Evolutionary conservation across 2,797 vertebrate species (phyloP).

Genomic region (Tinamus major): DNA sequence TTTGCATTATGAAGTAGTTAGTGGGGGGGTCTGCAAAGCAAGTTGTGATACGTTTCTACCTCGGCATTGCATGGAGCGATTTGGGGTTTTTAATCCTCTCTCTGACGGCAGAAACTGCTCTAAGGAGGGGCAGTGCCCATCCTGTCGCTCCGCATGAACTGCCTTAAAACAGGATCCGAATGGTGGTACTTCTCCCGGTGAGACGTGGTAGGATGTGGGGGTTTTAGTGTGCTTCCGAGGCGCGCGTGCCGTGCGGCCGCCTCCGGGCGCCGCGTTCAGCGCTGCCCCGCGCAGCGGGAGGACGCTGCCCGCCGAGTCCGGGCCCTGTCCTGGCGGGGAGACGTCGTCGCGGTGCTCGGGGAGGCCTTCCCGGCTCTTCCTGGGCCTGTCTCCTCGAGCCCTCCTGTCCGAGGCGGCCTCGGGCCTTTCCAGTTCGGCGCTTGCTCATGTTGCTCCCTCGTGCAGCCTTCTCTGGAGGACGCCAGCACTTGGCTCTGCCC

Average conservation of each 20-base stretch:
- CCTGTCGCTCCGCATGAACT: not conserved
- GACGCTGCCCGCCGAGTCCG: accelerated
- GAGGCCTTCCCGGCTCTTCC: not conserved
- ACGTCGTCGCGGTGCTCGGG: not conserved
- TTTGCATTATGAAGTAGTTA: not conserved
- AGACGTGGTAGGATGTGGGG: not conserved
- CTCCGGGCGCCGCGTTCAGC: not conserved
- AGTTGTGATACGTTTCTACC: not conserved
- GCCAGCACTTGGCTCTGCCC: not conserved
- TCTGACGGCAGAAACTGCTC: not conserved
- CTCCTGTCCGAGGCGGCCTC: not conserved
- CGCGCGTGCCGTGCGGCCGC: not conserved
- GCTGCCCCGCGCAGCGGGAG: accelerated
- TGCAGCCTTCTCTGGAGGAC: not conserved
- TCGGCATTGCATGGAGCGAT: not conserved
- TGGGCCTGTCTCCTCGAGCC: not conserved
- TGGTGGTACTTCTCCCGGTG: not conserved
- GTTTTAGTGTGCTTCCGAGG: not conserved
- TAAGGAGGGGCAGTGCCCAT: not conserved
- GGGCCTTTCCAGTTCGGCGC: not conserved
- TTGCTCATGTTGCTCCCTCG: not conserved
- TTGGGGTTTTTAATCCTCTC: not conserved
- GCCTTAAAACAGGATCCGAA: not conserved
- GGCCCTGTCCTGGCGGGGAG: not conserved
- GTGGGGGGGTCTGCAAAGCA: not conserved